Evolutionary conservation across 2,888 invertebrate species (phyloP), one percentile per base, ranked within the genome.

Genomic region (Globia sparganii): DNA sequence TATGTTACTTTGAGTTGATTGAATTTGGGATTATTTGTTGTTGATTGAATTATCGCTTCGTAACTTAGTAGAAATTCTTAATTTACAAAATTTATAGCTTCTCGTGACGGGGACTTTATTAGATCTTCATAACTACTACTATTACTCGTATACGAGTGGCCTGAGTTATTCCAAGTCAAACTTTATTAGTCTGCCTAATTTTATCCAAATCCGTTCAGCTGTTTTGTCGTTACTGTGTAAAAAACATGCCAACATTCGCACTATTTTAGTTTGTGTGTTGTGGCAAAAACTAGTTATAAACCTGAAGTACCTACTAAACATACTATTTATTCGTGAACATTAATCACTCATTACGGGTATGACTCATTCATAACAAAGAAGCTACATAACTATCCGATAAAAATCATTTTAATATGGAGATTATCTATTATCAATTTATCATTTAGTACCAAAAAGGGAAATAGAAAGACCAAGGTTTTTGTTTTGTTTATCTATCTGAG

Each of bases 401-500:
- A 43, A 43, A 56, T 62, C 6, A 34, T 43, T 64, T 9, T 43
- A 15, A n/a, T 28, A 21, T 37, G 3, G 34, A 37, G n/a, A 31
- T 40, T 46, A 43, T 73, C 9, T 64, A 64, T 46, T 43, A 34
- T 28, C 18, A 43, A 18, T 34, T 46, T 43, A 34, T 28, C 18
- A 43, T 21, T 34, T 66, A 3, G 3, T 53, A 49, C 43, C 34
- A 25, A 37, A 66, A 66, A 21, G 0, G 31, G 13, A 21, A 46
- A 31, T 71, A 43, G 28, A 56, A 70, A 64, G n/a, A 46, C 28
- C 37, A 61, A 78, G 28, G 43, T 43, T 53, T 77, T 64, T 37
- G 11, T 56, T 75, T 75, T 56, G 64, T 78, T 79, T 72, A 49
- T 31, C 8, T 62, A 28, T 21, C 9, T 78, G 79, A 78, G 56